phyloP scores from a whole-genome alignment of 2,113 vertebrate species.

The Regulus satrapa region DNA sequence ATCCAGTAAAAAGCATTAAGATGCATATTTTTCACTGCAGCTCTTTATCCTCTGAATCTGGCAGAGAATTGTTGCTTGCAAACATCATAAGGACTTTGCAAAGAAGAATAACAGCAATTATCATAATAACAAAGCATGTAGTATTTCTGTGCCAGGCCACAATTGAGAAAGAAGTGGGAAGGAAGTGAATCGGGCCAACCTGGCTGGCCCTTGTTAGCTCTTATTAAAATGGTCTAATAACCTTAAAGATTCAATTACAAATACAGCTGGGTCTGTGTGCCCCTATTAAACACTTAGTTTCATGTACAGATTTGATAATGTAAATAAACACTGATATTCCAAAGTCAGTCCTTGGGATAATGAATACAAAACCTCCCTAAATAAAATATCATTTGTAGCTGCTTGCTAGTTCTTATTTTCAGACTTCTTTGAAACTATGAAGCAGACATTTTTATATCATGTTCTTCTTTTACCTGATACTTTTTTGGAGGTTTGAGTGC shows the following conservation, averaged over 20 bases:
- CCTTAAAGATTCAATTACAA: not conserved
- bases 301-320: not conserved
- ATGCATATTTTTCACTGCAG: constrained; percentile 18
- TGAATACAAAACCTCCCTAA: not conserved
- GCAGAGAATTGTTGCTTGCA: constrained; percentile 40
- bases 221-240: not conserved
- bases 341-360: not conserved
- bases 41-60: constrained; percentile 24
- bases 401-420: not conserved
- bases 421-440: not conserved
- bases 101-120: constrained; percentile 56
- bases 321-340: not conserved
- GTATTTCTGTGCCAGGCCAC: constrained; percentile 13
- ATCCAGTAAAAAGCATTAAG: not conserved
- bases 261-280: not conserved
- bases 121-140: constrained; percentile 42
- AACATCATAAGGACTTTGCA: constrained; percentile 43
- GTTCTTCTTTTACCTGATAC: not conserved
- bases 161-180: not conserved
- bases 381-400: not conserved
- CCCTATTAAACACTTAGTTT: not conserved
- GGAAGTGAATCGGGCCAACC: not conserved
- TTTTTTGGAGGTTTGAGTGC: not conserved
- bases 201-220: not conserved
- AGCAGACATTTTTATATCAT: not conserved